Evolutionary conservation across 2,113 vertebrate genomes (phyloP).

Genomic region (Galeopterus variegatus): DNA sequence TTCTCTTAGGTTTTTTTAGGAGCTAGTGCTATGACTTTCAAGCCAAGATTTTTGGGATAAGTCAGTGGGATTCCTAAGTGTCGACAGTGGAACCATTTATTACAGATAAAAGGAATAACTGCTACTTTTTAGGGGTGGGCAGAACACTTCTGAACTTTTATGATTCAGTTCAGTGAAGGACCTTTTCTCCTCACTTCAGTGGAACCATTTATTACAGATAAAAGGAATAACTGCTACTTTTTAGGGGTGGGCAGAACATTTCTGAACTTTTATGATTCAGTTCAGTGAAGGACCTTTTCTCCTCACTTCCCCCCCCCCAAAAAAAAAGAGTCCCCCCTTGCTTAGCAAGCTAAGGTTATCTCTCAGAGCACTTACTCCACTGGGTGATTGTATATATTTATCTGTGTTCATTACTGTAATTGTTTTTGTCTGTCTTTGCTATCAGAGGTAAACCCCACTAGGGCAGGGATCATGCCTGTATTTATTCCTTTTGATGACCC

Average conservation of each 20-base stretch:
- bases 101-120: background rate
- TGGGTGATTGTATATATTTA: background rate
- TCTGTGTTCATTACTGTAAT: background rate
- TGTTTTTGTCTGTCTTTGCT: background rate
- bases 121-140: background rate
- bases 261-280: conserved; percentile 24
- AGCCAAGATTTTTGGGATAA: conserved; percentile 5
- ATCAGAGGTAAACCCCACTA: background rate
- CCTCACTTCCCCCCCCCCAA: no score
- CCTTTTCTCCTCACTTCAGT: background rate
- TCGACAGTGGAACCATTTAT: background rate
- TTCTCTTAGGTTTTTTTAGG: background rate
- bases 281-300: background rate
- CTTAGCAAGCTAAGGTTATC: background rate
- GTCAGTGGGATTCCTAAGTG: background rate
- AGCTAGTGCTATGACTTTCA: background rate
- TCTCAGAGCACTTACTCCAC: background rate
- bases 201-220: background rate
- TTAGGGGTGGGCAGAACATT: background rate
- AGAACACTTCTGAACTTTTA: conserved; percentile 18
- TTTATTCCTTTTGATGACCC: conserved; percentile 7
- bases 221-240: background rate
- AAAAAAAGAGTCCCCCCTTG: background rate
- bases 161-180: background rate
- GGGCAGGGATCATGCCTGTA: background rate